Evolutionary conservation across 2,113 vertebrate species (phyloP).

Genomic region (Lamprotornis superbus): DNA sequence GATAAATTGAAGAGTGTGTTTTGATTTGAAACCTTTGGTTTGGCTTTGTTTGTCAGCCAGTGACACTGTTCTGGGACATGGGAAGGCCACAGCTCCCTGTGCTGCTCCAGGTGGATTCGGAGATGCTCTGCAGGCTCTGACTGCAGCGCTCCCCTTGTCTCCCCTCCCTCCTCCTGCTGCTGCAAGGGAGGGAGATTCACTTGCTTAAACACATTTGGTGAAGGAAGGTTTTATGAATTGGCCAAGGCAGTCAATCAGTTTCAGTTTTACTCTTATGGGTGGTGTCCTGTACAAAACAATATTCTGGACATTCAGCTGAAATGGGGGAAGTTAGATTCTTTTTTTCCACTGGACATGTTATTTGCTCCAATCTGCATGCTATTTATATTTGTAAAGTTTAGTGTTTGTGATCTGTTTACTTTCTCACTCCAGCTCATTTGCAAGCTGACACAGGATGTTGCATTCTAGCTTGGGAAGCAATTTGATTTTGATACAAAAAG

Average conservation of each 20-base stretch:
- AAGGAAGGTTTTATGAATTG: conserved; percentile 3
- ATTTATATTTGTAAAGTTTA: conserved; percentile 9
- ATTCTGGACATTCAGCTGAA: background rate
- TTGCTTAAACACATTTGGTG: background rate
- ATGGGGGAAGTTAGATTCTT: background rate
- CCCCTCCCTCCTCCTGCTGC: background rate
- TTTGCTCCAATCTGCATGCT: background rate
- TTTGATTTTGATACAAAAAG: background rate
- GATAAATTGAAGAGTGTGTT: background rate
- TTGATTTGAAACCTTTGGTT: background rate
- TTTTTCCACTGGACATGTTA: background rate
- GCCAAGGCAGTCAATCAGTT: background rate
- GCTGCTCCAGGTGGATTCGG: background rate
- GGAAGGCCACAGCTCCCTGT: fast-evolving
- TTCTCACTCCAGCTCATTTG: conserved; percentile 1
- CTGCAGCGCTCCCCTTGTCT: background rate
- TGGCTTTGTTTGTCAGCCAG: background rate
- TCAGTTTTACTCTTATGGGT: background rate
- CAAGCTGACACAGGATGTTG: background rate
- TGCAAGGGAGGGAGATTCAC: background rate
- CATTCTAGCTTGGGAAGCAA: conserved; percentile 21
- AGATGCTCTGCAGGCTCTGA: fast-evolving
- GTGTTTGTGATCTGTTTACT: conserved; percentile 24
- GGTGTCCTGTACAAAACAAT: background rate
- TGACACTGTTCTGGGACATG: fast-evolving